Evolutionary conservation across 2,888 invertebrate genomes (phyloP).

Genomic region (Acleris sparsana): DNA sequence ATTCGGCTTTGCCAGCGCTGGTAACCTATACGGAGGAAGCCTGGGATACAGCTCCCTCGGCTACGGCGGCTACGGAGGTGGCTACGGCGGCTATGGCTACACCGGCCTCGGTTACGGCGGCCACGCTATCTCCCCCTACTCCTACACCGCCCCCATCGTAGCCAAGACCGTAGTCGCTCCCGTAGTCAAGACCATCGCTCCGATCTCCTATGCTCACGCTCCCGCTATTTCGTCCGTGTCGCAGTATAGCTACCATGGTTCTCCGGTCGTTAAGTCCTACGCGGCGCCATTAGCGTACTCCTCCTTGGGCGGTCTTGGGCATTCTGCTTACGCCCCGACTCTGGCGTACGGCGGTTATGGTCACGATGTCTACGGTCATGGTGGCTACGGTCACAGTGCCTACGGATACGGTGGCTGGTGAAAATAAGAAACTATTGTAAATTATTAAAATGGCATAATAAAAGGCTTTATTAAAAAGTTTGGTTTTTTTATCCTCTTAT

Average conservation of each 20-base stretch:
- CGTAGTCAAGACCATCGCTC: conserved; percentile 35
- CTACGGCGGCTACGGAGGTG: conserved; percentile 42
- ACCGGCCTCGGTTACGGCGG: conserved; percentile 19
- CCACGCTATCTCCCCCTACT: conserved; percentile 30
- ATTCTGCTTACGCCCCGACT: conserved; percentile 41
- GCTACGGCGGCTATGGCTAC: conserved; percentile 44
- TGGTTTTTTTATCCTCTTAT: not conserved
- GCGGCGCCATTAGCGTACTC: conserved; percentile 49
- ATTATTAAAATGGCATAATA: conserved; percentile 14
- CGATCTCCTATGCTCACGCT: conserved; percentile 34
- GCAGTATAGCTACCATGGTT: conserved; percentile 56
- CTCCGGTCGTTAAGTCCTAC: conserved; percentile 53
- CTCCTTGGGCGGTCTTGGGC: conserved; percentile 30
- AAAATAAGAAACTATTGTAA: conserved; percentile 14
- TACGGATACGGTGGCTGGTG: conserved; percentile 39
- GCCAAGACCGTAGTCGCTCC: conserved; percentile 36
- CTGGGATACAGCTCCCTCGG: conserved; percentile 43
- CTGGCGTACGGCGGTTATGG: conserved; percentile 45
- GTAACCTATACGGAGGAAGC: conserved; percentile 51
- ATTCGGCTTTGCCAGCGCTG: conserved; percentile 55
- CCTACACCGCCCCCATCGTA: conserved; percentile 36
- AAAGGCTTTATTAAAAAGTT: conserved; percentile 2
- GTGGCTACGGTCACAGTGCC: conserved; percentile 42
- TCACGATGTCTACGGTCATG: conserved; percentile 39
- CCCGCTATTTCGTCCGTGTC: conserved; percentile 58